A percentile compares a stretch with the other conserved stretches of the same genome.
Evolutionary conservation across 2,888 invertebrate species (phyloP).

Genomic region (Perdita meconis): DNA sequence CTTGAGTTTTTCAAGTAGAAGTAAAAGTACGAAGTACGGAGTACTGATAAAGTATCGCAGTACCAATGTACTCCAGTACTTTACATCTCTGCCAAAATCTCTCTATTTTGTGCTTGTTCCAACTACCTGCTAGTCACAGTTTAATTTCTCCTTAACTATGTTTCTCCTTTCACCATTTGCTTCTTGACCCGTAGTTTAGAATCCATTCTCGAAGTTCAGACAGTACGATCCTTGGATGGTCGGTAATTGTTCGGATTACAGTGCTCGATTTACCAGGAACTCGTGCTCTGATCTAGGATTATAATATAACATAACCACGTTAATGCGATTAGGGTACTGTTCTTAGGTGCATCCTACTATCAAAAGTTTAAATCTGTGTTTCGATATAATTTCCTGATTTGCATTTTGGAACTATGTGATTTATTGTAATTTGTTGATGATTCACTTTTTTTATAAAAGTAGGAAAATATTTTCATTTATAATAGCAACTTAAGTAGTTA

Average conservation of each 20-base stretch:
- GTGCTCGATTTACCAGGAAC: constrained; percentile 43
- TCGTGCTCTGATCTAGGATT: constrained; percentile 26
- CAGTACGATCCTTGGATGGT: constrained; percentile 17
- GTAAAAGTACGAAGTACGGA: too few relatives aligned
- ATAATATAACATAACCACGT: constrained; percentile 39
- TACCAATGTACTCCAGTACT: too few relatives aligned
- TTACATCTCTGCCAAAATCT: too few relatives aligned
- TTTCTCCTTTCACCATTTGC: constrained; percentile 45
- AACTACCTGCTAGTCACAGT: constrained; percentile 3
- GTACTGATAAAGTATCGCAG: too few relatives aligned
- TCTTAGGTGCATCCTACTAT: constrained; percentile 20
- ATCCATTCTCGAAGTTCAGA: constrained; percentile 10
- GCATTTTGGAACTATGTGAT: not conserved
- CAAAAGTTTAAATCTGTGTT: constrained; percentile 19
- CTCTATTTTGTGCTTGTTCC: too few relatives aligned
- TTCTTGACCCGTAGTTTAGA: not conserved
- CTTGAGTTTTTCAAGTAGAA: too few relatives aligned
- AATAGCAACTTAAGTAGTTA: too few relatives aligned
- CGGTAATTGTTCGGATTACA: constrained; percentile 49
- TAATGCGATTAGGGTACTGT: constrained; percentile 41
- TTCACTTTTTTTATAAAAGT: not conserved
- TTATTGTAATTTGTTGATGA: constrained; percentile 10
- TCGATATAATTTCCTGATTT: constrained; percentile 5
- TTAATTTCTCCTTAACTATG: constrained; percentile 32
- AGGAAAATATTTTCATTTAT: too few relatives aligned